These are phyloP conservation scores for Chamaetylas fuelleborni DNA, from an alignment of 2,113 vertebrate species.

Conservation along the genomic window DNA sequence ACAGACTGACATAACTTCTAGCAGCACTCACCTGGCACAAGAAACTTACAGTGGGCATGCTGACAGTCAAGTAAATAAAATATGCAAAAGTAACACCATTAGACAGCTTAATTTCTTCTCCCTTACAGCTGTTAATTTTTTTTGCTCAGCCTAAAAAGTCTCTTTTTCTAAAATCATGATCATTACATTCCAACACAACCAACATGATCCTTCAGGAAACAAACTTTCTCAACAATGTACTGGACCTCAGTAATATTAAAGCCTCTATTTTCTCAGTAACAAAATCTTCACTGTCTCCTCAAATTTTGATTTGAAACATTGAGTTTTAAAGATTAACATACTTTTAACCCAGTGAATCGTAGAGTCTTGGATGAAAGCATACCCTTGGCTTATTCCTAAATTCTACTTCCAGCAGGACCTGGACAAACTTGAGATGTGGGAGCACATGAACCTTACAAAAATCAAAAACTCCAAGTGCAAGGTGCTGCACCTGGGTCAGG, in stretches of 20 bases:
- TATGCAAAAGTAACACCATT: not conserved
- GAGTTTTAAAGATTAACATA: not conserved
- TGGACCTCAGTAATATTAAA: not conserved
- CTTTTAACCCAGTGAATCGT: not conserved
- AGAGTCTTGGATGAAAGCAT: not conserved
- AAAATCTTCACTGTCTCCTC: not conserved
- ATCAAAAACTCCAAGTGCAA: not conserved
- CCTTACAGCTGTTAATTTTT: not conserved
- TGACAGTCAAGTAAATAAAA: not conserved
- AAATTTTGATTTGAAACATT: not conserved
- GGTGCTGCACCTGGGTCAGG: not conserved
- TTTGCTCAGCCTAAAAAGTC: not conserved
- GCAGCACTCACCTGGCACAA: not conserved
- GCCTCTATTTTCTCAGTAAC: not conserved
- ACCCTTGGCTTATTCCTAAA: not conserved
- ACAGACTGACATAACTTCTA: not conserved
- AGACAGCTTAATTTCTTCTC: not conserved
- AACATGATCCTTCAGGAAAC: not conserved
- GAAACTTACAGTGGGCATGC: not conserved
- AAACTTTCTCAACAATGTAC: not conserved
- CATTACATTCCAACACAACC: not conserved
- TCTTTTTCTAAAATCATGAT: not conserved
- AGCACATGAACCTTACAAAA: not conserved
- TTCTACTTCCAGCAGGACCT: not conserved
- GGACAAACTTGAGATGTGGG: not conserved